Evolutionary conservation across 2,888 invertebrate genomes (phyloP), one percentile per base, ranked within the genome.

Genomic region (Charanyca ferruginea): DNA sequence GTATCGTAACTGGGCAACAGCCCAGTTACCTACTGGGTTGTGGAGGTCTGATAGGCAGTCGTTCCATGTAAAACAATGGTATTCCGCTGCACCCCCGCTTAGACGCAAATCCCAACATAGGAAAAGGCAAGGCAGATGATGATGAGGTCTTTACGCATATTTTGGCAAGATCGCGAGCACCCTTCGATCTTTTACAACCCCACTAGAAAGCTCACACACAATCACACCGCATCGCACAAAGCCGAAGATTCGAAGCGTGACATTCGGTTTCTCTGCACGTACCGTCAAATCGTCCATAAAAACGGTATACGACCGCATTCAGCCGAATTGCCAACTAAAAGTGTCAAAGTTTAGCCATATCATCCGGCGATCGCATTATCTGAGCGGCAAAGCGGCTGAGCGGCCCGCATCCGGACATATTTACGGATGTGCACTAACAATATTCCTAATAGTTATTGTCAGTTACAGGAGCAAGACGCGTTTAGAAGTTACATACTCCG

Each of bases 401-500:
- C 35, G 61, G 52, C 59, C 70, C 67, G 65, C 65, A 54, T 63
- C 62, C 81, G 58, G 66, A 76, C 73, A 67, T 80, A 80, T 80
- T 80, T 80, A 80, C 79, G 70, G 54, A 66, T 64, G 41, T 80
- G 76, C 79, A 64, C 59, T 80, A 77, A 80, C 80, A 77, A 81
- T 80, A 78, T 79, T 80, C 78, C 75, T 79, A 72, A 80, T 66
- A 73, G 73, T 81, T 80, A 81, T 73, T 71, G 77, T 81, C 68
- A 66, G 49, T 44, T 54, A 42, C 23, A 16, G 3, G 25, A 58
- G 41, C 32, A 4, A 38, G 66, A 57, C 54, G 22, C 41, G 18
- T n/a, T 58, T 52, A 51, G 51, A 66, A 45, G 59, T 59, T 45
- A 75, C 38, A 38, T 3, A 16, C 75, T 38, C 28, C 20, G 20